Percentiles rank a stretch among this genome's conserved stretches.
Evolutionary conservation across 1,140 invertebrate genomes (phyloP).

Genomic region (Drosophila erecta): DNA sequence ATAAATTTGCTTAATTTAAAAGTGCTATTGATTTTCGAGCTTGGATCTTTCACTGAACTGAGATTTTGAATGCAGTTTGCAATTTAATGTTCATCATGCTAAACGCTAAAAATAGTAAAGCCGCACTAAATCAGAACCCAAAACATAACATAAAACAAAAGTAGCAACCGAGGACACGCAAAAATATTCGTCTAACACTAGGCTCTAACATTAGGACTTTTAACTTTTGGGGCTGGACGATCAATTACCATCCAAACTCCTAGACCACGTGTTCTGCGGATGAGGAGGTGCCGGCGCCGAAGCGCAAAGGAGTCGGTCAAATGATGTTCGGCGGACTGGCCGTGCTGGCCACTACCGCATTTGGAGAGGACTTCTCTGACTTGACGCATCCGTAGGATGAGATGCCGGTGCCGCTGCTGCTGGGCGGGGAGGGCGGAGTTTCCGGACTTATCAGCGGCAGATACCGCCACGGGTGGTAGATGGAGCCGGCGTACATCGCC

Average conservation of each 20-base stretch:
- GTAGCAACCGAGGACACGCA: constrained; percentile 24
- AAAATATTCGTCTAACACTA: constrained; percentile 65
- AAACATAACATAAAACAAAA: neutral
- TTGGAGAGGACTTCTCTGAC: constrained; percentile 79
- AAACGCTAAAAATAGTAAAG: no score
- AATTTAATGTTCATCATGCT: no score
- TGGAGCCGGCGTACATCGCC: constrained; percentile 78
- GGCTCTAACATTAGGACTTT: constrained; percentile 52
- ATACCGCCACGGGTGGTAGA: constrained; percentile 84
- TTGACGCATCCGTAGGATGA: constrained; percentile 83
- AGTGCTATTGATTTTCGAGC: no score
- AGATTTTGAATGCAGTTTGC: neutral
- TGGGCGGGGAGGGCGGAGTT: constrained; percentile 79
- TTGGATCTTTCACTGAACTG: neutral
- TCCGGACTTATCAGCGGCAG: constrained; percentile 80
- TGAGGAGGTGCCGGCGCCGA: constrained; percentile 60
- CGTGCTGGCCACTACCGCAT: constrained; percentile 25
- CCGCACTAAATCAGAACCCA: constrained; percentile 5
- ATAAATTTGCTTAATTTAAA: no score
- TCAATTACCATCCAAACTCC: neutral
- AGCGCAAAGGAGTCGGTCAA: constrained; percentile 85
- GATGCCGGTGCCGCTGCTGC: constrained; percentile 77
- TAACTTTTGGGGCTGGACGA: neutral
- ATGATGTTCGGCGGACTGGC: constrained; percentile 78
- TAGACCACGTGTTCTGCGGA: constrained; percentile 79